phyloP scores from a whole-genome alignment of 2,113 vertebrate genomes.

The Ammodytes marinus region DNA sequence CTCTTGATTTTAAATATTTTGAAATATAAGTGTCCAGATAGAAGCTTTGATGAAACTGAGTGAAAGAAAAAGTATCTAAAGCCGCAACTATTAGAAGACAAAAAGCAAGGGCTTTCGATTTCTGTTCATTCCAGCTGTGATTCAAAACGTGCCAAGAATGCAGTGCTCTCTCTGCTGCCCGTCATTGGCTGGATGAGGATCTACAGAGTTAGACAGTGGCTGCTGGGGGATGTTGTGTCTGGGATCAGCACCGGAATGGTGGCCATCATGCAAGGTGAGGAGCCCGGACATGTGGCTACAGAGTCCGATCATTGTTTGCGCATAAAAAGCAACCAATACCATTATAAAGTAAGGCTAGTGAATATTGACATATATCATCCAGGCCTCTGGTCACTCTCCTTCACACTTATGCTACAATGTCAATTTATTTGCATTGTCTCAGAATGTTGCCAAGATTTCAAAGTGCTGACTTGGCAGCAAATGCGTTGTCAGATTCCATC shows the following conservation, averaged over 20 bases:
- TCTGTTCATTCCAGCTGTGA: constrained; percentile 87
- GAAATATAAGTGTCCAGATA: too few relatives aligned
- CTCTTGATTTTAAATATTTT: not conserved
- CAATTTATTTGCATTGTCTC: not conserved
- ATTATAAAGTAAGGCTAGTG: not conserved
- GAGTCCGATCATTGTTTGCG: not conserved
- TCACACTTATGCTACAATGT: not conserved
- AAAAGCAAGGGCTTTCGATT: not conserved
- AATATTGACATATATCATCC: too few relatives aligned
- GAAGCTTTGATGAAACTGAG: not conserved
- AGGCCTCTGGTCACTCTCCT: too few relatives aligned
- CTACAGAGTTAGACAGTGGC: constrained; percentile 90
- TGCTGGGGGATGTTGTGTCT: constrained; percentile 91
- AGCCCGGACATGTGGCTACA: not conserved
- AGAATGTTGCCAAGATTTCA: not conserved
- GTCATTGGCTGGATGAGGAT: constrained; percentile 90
- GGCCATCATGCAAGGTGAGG: constrained; percentile 93
- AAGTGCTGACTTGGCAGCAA: not conserved
- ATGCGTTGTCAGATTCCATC: not conserved
- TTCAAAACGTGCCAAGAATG: constrained; percentile 85
- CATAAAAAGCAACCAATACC: not conserved
- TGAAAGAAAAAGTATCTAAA: not conserved
- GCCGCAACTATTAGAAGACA: not conserved
- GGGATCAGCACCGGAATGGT: constrained; percentile 94
- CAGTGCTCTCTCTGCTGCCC: constrained; percentile 85